These are phyloP conservation scores for Patiria pectinifera DNA, from an alignment of 53 echinoderm and acorn worm genomes.

Conservation along the genomic window DNA sequence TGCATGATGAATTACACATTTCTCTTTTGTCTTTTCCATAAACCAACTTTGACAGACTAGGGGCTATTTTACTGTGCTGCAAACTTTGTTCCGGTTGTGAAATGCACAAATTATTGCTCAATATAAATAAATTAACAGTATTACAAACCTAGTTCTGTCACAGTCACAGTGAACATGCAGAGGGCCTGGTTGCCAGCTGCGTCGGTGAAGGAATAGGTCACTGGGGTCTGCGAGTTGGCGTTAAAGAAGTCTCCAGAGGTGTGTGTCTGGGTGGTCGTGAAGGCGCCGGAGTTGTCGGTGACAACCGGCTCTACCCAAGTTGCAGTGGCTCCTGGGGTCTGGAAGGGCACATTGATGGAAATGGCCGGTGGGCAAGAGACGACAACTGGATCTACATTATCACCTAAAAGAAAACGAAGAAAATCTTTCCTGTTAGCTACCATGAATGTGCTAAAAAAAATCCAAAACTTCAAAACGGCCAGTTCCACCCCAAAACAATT, in stretches of 20 bases:
- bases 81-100: too few species aligned
- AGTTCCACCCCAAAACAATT: too few species aligned
- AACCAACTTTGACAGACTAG: too few species aligned
- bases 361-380: constrained; percentile 49
- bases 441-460: too few species aligned
- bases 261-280: constrained; percentile 25
- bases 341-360: constrained; percentile 47
- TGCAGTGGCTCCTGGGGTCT: constrained; percentile 32
- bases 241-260: constrained; percentile 66
- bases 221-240: constrained; percentile 54
- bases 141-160: constrained; percentile 21
- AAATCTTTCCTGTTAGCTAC: neutral
- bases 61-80: too few species aligned
- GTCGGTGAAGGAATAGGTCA: constrained; percentile 72
- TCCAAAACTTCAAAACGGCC: too few species aligned
- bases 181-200: constrained; percentile 49
- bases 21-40: too few species aligned
- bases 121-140: neutral
- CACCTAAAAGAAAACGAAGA: constrained; percentile 20
- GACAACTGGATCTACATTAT: constrained; percentile 57
- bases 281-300: constrained; percentile 67
- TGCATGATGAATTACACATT: too few species aligned
- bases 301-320: constrained; percentile 61
- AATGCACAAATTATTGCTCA: neutral
- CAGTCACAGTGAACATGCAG: constrained; percentile 72